Evolutionary conservation across 2,888 invertebrate species (phyloP).

Genomic region (Calameuta pallipes): DNA sequence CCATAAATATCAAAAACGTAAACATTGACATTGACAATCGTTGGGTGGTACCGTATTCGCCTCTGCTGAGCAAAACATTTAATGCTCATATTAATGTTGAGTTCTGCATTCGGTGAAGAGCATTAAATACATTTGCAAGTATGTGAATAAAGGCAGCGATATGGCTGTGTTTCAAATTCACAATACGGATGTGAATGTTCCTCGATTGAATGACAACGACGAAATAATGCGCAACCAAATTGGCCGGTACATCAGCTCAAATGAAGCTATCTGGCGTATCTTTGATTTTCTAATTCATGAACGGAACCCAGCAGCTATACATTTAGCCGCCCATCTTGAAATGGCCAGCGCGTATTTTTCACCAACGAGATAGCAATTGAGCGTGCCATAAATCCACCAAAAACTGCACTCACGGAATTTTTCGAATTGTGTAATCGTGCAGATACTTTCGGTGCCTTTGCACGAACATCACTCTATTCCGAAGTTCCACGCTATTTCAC

Average conservation of each 20-base stretch:
- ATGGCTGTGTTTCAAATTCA: conserved; percentile 28
- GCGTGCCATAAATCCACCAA: conserved; percentile 20
- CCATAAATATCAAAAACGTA: conserved; percentile 1
- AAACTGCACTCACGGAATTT: conserved; percentile 24
- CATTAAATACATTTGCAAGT: conserved; percentile 53
- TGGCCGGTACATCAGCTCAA: conserved; percentile 45
- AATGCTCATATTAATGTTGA: conserved; percentile 62
- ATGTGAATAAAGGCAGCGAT: conserved; percentile 49
- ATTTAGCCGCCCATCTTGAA: conserved; percentile 48
- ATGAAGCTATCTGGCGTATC: conserved; percentile 46
- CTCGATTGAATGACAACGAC: conserved; percentile 28
- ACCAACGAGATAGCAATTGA: conserved; percentile 62
- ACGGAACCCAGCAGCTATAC: conserved; percentile 40
- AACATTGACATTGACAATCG: conserved; percentile 26
- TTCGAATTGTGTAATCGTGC: conserved; percentile 23
- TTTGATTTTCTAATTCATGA: conserved; percentile 41
- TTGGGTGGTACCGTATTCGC: conserved; percentile 39
- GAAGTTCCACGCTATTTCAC: conserved; percentile 21
- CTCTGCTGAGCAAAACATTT: conserved; percentile 37
- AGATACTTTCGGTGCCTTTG: conserved; percentile 23
- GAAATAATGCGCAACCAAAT: conserved; percentile 41
- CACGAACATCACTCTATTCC: conserved; percentile 26
- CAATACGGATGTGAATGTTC: conserved; percentile 30
- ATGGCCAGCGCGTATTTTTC: conserved; percentile 28
- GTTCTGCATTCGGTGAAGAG: conserved; percentile 50